These are phyloP conservation scores for Crotalus tigris DNA, from an alignment of 2,113 vertebrate species.

Conservation along the genomic window DNA sequence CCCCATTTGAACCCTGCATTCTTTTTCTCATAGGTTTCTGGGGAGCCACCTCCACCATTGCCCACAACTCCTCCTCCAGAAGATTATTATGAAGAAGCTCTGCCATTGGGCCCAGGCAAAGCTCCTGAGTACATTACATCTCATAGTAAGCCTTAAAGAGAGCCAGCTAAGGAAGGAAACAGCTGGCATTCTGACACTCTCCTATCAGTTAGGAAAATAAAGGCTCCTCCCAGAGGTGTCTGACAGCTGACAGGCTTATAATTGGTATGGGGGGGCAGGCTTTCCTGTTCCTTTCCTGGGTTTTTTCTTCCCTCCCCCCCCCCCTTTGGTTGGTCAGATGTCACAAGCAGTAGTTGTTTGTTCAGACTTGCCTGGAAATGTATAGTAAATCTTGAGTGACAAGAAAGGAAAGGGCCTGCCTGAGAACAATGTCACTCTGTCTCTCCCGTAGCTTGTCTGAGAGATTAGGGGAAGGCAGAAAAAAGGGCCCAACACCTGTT, in stretches of 20 bases:
- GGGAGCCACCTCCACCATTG: slow-evolving; percentile 83
- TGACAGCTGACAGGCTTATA: background rate
- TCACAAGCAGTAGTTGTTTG: background rate
- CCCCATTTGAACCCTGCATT: background rate
- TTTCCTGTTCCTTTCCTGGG: rapidly evolving
- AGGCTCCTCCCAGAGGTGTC: background rate
- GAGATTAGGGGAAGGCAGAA: background rate
- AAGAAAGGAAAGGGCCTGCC: rapidly evolving
- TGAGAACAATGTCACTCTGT: background rate
- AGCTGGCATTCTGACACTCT: background rate
- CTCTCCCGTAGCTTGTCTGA: rapidly evolving
- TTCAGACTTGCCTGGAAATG: rapidly evolving
- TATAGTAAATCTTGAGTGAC: background rate
- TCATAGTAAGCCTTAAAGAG: slow-evolving; percentile 74
- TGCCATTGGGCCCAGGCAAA: slow-evolving; percentile 88
- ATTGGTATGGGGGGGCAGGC: background rate
- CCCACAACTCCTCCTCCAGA: slow-evolving; percentile 90
- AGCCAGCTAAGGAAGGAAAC: rapidly evolving
- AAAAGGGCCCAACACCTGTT: background rate
- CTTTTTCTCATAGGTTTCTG: slow-evolving; percentile 66
- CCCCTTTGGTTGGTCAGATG: background rate
- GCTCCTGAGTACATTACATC: slow-evolving; percentile 89
- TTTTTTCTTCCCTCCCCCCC: background rate
- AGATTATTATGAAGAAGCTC: slow-evolving; percentile 97
- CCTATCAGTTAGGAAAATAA: background rate